phyloP scores from a whole-genome alignment of 2,888 invertebrate genomes.

The Mythimna impura region DNA sequence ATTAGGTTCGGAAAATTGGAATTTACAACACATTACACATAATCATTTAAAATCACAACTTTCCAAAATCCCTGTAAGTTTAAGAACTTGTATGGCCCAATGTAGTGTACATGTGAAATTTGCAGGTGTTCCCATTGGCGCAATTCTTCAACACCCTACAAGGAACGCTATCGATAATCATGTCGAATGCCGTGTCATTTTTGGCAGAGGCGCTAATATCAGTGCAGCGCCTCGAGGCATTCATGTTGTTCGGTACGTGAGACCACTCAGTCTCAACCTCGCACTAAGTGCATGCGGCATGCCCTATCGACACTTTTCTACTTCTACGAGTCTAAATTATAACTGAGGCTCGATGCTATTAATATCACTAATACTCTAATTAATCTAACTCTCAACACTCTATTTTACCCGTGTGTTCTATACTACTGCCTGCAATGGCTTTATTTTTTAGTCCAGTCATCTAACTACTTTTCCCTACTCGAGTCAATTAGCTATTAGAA shows the following conservation, averaged over 20 bases:
- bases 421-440: constrained; percentile 1
- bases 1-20: background rate
- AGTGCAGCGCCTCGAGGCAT: constrained; percentile 91
- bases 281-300: constrained; percentile 62
- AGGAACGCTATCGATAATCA: constrained; percentile 91
- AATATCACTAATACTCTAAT: constrained; percentile 54
- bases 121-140: constrained; percentile 91
- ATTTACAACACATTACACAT: background rate
- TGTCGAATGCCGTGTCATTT: constrained; percentile 90
- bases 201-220: constrained; percentile 91
- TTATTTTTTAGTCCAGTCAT: background rate
- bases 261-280: constrained; percentile 65
- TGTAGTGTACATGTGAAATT: constrained; percentile 66
- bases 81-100: constrained; percentile 19
- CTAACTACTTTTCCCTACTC: constrained; percentile 27
- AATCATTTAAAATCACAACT: background rate
- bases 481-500: constrained; percentile 19
- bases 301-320: constrained; percentile 40
- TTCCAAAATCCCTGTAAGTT: background rate
- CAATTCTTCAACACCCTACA: constrained; percentile 92
- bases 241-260: constrained; percentile 89
- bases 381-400: constrained; percentile 20
- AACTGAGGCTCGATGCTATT: constrained; percentile 69
- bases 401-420: background rate
- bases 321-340: constrained; percentile 73